These are phyloP conservation scores for Erythrocercus mccallii DNA, from an alignment of 2,113 vertebrate genomes.

Conservation along the genomic window DNA sequence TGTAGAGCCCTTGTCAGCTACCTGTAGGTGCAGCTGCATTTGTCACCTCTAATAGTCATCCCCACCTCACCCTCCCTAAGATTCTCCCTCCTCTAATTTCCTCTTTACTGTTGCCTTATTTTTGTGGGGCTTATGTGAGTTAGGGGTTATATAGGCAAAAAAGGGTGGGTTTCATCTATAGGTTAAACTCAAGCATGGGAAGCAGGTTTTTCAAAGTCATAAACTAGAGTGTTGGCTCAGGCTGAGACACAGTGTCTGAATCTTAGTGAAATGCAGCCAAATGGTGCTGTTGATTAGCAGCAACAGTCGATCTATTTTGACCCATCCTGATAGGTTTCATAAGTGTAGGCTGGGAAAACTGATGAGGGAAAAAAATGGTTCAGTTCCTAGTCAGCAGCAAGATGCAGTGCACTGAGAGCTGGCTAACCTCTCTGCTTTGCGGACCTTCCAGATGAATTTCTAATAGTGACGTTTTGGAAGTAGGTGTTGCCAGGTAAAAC, in stretches of 20 bases:
- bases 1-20: neutral
- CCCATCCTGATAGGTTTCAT: neutral
- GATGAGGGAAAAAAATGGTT: neutral
- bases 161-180: neutral
- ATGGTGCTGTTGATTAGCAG: neutral
- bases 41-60: neutral
- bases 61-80: neutral
- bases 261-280: neutral
- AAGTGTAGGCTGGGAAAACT: neutral
- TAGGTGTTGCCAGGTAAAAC: constrained; percentile 34
- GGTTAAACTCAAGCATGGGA: neutral
- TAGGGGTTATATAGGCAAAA: neutral
- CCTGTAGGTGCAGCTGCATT: accelerated
- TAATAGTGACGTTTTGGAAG: constrained; percentile 8
- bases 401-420: neutral
- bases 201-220: neutral
- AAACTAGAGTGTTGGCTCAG: neutral
- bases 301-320: neutral
- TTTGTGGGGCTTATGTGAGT: neutral
- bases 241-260: neutral
- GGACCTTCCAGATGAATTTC: neutral
- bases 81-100: neutral
- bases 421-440: neutral
- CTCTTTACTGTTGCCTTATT: neutral
- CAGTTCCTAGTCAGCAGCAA: neutral